Conservation (phyloP, 2,888 invertebrate genomes). For the Apodemia zela region DNA sequence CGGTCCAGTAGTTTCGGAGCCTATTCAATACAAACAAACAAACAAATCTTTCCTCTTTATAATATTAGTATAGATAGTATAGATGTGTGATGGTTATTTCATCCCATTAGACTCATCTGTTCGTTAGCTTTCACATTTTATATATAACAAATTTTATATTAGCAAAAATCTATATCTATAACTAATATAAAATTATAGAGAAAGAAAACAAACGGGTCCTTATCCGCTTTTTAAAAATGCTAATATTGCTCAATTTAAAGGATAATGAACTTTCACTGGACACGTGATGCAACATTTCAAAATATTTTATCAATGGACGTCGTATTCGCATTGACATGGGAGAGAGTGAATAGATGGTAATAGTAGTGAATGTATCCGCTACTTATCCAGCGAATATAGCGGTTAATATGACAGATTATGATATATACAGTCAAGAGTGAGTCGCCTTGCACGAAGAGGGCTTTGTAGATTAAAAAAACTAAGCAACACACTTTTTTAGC, state of each 20-base stretch:
- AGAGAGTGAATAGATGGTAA: not conserved
- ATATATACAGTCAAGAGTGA: not conserved
- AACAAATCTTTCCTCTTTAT: too few species aligned
- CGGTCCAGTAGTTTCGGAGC: too few species aligned
- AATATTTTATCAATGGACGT: constrained; percentile 10
- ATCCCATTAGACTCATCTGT: too few species aligned
- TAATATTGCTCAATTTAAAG: not conserved
- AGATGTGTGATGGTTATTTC: too few species aligned
- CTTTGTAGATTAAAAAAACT: not conserved
- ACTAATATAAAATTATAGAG: not conserved
- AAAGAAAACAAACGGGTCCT: constrained; percentile 5
- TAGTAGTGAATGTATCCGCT: constrained; percentile 1
- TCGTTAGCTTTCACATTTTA: too few species aligned
- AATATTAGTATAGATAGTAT: too few species aligned
- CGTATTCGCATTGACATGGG: not conserved
- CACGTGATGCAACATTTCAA: not conserved
- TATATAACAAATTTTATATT: too few species aligned
- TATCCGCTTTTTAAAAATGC: not conserved
- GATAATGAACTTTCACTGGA: constrained; percentile 1
- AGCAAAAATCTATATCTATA: not conserved
- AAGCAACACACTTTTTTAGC: too few species aligned
- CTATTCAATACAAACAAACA: too few species aligned
- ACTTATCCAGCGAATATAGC: not conserved
- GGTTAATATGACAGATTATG: not conserved
- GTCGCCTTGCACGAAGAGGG: not conserved